Percentiles rank a stretch among this genome's conserved stretches.
Conservation (phyloP, 2,888 invertebrate species). For the Fragum fragum region DNA sequence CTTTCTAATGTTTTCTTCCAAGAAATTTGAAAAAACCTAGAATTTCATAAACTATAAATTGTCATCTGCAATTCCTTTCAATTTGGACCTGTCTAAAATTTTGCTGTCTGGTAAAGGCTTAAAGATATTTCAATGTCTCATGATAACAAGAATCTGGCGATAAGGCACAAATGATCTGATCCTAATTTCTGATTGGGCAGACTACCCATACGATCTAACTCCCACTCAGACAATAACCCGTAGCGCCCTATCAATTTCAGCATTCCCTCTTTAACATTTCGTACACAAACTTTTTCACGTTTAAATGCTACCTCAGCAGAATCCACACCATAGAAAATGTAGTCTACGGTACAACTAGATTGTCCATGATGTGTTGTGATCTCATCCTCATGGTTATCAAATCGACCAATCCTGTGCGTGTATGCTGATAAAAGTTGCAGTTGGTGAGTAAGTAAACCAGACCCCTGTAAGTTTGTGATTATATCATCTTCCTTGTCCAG, state of each 20-base stretch:
- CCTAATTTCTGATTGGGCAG: conserved; percentile 90
- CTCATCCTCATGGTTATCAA: conserved; percentile 87
- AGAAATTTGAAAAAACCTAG: no score
- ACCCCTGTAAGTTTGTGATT: conserved; percentile 88
- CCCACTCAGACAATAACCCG: conserved; percentile 90
- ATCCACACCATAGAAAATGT: conserved; percentile 91
- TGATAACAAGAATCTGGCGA: conserved; percentile 73
- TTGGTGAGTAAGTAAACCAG: conserved; percentile 90
- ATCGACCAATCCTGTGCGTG: conserved; percentile 86
- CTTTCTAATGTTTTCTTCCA: no score
- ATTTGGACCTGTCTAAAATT: no score
- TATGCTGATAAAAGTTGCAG: conserved; percentile 92
- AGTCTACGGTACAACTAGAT: conserved; percentile 91
- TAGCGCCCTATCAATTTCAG: conserved; percentile 90
- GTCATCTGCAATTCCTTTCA: no score
- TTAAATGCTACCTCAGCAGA: conserved; percentile 51
- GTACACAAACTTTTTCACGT: conserved; percentile 39
- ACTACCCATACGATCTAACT: conserved; percentile 89
- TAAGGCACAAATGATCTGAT: conserved; percentile 84
- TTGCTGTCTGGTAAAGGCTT: no score
- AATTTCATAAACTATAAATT: no score
- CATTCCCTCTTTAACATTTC: conserved; percentile 86
- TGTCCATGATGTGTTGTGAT: conserved; percentile 95
- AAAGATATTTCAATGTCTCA: background rate
- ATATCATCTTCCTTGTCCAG: background rate